Evolutionary conservation across 2,113 vertebrate genomes (phyloP), one percentile per base, ranked within the genome.

Genomic region (Caretta caretta): DNA sequence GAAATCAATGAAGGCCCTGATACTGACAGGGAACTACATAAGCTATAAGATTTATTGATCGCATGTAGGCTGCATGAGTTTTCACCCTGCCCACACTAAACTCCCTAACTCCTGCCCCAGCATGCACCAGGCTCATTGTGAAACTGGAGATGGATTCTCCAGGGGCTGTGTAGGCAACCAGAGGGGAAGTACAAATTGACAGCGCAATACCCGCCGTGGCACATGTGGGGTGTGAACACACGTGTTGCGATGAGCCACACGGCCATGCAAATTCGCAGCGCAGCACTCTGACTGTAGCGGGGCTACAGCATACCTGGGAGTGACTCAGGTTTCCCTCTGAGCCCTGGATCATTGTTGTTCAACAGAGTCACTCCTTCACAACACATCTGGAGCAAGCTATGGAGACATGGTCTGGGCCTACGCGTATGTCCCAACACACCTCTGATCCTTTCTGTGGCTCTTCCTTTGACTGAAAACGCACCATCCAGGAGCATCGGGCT

Each of bases 401-500:
- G 16, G 84, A 80, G 25, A 29, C 6, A 2, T 19, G 31, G 91
- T 8, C 90, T 2, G 83, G 27, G 86, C 91, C 0, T 14, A 25
- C 16, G 9, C 0, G 51, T 90, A 85, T 5, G 75, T 35, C 92
- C 92, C 93, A 31, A 53, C 65, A 94, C 0, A 17, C 69, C 83
- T 5, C 31, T 1, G 8, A 8, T 48, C 79, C 89, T 22, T 38
- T 38, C 65, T 19, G 19, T 20, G n/a, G 65, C 17, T 72, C 65
- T 38, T 38, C 19, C 48, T 89, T 13, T 11, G 54, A 1, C 1
- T 16, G 10, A 2, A 31, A 89, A 80, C 51, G 35, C 57, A 2
- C 57, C 1, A 22, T 46, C 6, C 0, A 2, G 3, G 8, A 0
- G 35, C 81, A 16, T 3, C 0, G 0, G 81, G 80, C 0, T 0